Evolutionary conservation across 2,113 vertebrate species (phyloP), one percentile per base, ranked within the genome.

Genomic region (Hippocampus zosterae): DNA sequence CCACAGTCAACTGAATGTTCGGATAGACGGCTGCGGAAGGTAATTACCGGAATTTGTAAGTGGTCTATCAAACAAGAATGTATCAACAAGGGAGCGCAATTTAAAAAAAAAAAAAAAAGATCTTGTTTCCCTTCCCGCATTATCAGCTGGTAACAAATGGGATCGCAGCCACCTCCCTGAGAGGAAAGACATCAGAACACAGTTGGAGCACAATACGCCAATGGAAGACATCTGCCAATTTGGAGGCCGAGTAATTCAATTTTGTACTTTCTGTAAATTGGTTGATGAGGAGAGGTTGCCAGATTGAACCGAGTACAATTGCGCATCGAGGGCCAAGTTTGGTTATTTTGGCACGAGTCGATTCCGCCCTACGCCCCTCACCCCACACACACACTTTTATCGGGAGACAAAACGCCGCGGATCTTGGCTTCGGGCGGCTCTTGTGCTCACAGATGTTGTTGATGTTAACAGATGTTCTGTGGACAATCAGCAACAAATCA

Each of bases 251-350:
- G 80, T 79, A 75, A 88, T 84, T 87, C 75, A 85, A 85, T 87
- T 82, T 77, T 74, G 72, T 75, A 82, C 75, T 84, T 82, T 80
- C 64, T 80, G 73, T 81, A 79, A 86, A 89, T 78, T 72, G 79
- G 74, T 72, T 81, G 81, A 86, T 84, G 78, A 70, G 76, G 70
- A 72, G 73, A 80, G 64, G 56, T 68, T 85, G 86, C 81, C 80
- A 83, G 80, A 79, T 81, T 81, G 71, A 80, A 83, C 80, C 59
- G 80, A 71, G 70, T 57, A 86, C 83, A 89, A 83, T 79, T 78
- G 78, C 67, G 33, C 60, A 73, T 61, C 29, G 0, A 48, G 79
- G 80, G 86, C 83, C 88, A 85, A 84, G 78, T 81, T 71, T 83
- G 79, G 57, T 80, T 81, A 78, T 70, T 76, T 79, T 84, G 83